These are phyloP conservation scores for Stichodactyla helianthus DNA, from an alignment of 64 coral and sea anemone species.

Conservation along the genomic window DNA sequence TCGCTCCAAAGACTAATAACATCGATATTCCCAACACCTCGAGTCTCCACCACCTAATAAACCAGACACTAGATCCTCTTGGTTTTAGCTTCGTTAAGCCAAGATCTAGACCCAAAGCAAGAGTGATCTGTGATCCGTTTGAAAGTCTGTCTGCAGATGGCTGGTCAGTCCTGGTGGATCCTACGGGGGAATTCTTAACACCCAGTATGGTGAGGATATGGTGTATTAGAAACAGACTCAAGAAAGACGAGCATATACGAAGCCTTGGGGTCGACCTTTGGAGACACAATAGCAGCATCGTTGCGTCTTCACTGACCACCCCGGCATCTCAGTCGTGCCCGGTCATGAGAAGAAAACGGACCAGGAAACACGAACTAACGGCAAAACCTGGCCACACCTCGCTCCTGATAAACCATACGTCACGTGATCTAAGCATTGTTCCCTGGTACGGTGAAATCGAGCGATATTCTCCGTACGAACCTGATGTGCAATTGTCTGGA, in stretches of 20 bases:
- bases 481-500: not conserved
- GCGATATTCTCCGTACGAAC: not conserved
- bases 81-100: not conserved
- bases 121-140: not conserved
- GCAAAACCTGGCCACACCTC: not conserved
- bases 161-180: slow-evolving; percentile 4
- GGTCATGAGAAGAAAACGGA: not conserved
- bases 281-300: too few species aligned
- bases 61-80: not conserved
- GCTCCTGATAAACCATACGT: not conserved
- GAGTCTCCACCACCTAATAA: not conserved
- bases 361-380: not conserved
- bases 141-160: not conserved
- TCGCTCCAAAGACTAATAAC: too few species aligned
- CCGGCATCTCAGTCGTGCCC: too few species aligned
- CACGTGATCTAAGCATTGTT: not conserved
- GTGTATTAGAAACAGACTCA: not conserved
- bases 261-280: too few species aligned
- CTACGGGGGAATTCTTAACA: not conserved
- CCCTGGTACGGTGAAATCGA: not conserved
- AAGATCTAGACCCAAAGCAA: not conserved
- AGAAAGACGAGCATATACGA: not conserved
- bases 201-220: slow-evolving; percentile 15
- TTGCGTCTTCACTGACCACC: too few species aligned
- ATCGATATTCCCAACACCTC: not conserved